Percentiles rank a stretch among this genome's conserved stretches.
These are phyloP conservation scores for Parauchenoglanis ngamensis DNA, from an alignment of 2,797 vertebrate genomes.

Conservation along the genomic window DNA sequence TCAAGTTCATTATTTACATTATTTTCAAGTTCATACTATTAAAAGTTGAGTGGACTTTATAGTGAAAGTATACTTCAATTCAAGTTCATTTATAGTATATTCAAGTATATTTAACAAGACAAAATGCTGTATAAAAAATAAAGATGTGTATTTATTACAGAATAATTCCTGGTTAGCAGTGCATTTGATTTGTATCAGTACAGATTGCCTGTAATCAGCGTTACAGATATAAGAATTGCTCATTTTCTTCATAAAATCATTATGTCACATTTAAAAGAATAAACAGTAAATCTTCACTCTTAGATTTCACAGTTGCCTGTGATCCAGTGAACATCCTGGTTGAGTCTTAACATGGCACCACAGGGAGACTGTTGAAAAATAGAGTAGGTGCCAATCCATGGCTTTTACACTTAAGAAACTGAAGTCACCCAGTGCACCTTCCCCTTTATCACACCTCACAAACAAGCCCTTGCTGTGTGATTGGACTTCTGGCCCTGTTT, in stretches of 20 bases:
- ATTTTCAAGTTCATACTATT: too few species aligned
- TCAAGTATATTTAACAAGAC: too few species aligned
- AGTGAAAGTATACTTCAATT: background rate
- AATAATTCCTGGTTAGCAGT: background rate
- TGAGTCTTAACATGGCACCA: background rate
- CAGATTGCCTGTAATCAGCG: background rate
- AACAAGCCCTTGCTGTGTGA: background rate
- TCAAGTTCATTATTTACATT: background rate
- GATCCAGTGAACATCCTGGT: background rate
- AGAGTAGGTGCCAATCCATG: background rate
- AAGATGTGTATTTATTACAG: background rate
- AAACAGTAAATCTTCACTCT: background rate
- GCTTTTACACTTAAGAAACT: slow-evolving; percentile 16
- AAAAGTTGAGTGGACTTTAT: background rate
- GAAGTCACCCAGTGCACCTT: background rate
- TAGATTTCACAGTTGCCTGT: background rate
- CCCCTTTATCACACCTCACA: slow-evolving; percentile 22
- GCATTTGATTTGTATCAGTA: background rate
- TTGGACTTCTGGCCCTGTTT: background rate
- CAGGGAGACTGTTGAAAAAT: background rate
- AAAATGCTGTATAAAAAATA: background rate
- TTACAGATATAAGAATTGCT: background rate
- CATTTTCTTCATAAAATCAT: background rate
- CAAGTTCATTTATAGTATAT: background rate
- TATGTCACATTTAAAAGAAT: background rate